Evolutionary conservation across 2,888 invertebrate species (phyloP), one percentile per base, ranked within the genome.

Genomic region (Artemia sinica): DNA sequence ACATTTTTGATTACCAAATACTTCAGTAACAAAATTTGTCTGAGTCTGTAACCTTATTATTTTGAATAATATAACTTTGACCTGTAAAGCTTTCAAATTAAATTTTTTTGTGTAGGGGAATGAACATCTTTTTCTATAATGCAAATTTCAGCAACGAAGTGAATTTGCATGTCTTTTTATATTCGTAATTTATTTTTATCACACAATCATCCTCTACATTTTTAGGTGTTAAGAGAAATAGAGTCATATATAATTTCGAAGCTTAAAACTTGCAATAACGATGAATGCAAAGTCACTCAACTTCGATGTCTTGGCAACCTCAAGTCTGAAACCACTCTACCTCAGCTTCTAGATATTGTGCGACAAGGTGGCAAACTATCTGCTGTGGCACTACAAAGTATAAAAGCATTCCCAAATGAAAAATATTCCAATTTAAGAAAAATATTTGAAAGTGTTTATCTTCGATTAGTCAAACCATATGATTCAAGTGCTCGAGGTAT

Each of bases 261-360:
- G 1, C 75, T 85, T 48, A 75, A 78, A 9, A 77, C 77, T n/a
- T 86, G 86, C 72, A 18, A 28, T 74, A 80, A 81, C 7, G 81
- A 80, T 65, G 80, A 80, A 1, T 86, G 87, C 73, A 81, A 82
- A 70, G 77, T 81, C 41, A 79, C 82, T 67, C 85, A 83, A 74
- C 78, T 89, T 50, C 80, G 87, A 69, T 85, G 86, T 0, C 76
- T 89, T 63, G 84, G 85, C 73, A 90, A 89, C 78, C 80, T 89
- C 0, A 82, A 82, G 68, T 82, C 84, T 67, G 79, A 81, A 13
- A 77, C 78, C 1, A 83, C 85, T 0, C 77, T 87, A n/a, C 81
- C 84, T 5, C 75, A 79, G 0, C 77, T 90, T 2, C 74, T 88
- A 9, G 75, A 82, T 28, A 78, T 81, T 72, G 82, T 84, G 0